Base-by-base conservation (phyloP, 2,888 invertebrate species). In the Polyploca ridens region DNA sequence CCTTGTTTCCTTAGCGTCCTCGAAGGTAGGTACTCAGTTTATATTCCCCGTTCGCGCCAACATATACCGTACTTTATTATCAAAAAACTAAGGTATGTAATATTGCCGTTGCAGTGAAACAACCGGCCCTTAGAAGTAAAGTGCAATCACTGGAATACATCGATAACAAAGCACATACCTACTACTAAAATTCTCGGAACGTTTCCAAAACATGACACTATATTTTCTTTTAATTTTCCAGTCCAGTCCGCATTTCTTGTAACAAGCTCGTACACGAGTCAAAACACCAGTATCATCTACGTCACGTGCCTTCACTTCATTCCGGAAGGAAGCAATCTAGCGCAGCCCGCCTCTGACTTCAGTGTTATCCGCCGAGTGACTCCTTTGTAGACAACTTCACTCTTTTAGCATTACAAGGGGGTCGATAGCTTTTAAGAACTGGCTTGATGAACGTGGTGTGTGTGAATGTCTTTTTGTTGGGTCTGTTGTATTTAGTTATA, bases 261-360 rank as follows among this genome's bases (percentile, higher is more conserved):
- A 54, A 46, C 46, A 46, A 54, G 19, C 54, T 19, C 19, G 19
- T 54, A 54, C 54, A 16, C 54, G 54, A 19, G 54, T 54, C 54
- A 54, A 19, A 54, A 54, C 19, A 54, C 19, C 54, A 54, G 54
- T 54, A 54, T 54, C 54, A 19, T 54, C 54, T 16, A 54, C 54
- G 54, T 54, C 54, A 54, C 54, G 54, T 54, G 54, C 54, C 54
- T 81, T 75, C 78, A 70, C 67, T 69, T 63, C 66, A 65, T 61
- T 60, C 54, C 71, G 81, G 82, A 81, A 80, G 81, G 78, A 78
- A 79, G 74, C 72, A 79, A 81, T 81, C 77, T 70, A 59, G 63
- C 64, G 70, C 71, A 77, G 77, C 70, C 69, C 64, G 58, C 63
- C 67, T 68, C 66, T 72, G 70, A 63, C 67, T 61, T 41, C 60